Evolutionary conservation across 2,888 invertebrate species (phyloP).

Genomic region (Phengaris arion): DNA sequence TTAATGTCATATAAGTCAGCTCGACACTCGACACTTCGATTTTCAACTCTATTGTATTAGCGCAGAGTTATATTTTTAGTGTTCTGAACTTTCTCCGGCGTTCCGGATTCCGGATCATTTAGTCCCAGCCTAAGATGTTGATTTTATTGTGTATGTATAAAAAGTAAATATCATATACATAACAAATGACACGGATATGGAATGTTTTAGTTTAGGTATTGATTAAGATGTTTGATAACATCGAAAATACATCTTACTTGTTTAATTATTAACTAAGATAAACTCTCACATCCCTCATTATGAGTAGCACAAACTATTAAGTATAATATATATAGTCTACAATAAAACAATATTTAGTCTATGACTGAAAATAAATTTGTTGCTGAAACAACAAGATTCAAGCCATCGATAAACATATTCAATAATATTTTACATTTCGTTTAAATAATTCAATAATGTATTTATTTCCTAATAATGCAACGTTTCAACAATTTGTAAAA

Average conservation of each 20-base stretch:
- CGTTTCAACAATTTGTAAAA: slow-evolving; percentile 26
- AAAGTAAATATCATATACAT: slow-evolving; percentile 36
- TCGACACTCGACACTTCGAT: too few relatives aligned
- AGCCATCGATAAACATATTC: slow-evolving; percentile 4
- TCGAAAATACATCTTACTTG: slow-evolving; percentile 55
- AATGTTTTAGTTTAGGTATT: slow-evolving; percentile 54
- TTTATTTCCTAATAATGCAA: slow-evolving; percentile 30
- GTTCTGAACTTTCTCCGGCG: too few relatives aligned
- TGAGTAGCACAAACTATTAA: slow-evolving; percentile 55
- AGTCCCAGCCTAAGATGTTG: too few relatives aligned
- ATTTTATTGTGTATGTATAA: slow-evolving; percentile 26
- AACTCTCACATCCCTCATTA: slow-evolving; percentile 54
- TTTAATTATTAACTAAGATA: slow-evolving; percentile 47
- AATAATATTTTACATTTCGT: slow-evolving; percentile 22
- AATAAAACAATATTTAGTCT: slow-evolving; percentile 27
- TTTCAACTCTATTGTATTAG: too few relatives aligned
- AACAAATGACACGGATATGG: slow-evolving; percentile 51
- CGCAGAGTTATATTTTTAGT: too few relatives aligned
- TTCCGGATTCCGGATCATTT: too few relatives aligned
- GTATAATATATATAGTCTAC: slow-evolving; percentile 31
- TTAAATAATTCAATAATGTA: slow-evolving; percentile 28
- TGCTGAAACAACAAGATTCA: neutral
- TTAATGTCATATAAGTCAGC: too few relatives aligned
- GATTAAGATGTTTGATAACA: slow-evolving; percentile 53
- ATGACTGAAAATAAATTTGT: slow-evolving; percentile 20